Percentiles rank a stretch among this genome's conserved stretches.
Evolutionary conservation across 92 coral and sea anemone genomes (phyloP).

Genomic region (Micromussa lordhowensis): DNA sequence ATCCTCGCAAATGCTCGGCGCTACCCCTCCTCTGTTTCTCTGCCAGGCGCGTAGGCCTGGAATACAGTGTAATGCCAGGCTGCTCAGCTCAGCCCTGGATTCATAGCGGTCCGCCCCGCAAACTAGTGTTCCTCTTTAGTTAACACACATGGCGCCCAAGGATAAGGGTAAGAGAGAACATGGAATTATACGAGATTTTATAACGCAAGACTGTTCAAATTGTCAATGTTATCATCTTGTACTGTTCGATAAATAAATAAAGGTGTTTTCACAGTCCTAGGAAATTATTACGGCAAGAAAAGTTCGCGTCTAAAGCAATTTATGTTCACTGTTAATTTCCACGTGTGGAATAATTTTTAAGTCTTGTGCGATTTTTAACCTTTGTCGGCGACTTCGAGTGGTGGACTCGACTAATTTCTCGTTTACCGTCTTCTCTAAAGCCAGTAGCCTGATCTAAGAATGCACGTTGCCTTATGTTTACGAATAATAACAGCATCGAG

Average conservation of each 20-base stretch:
- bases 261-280: not conserved
- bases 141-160: slow-evolving; percentile 99
- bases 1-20: no score
- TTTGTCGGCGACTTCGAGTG: not conserved
- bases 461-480: not conserved
- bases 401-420: not conserved
- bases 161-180: slow-evolving; percentile 53
- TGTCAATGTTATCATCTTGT: not conserved
- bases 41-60: not conserved
- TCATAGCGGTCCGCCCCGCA: slow-evolving; percentile 78
- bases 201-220: not conserved
- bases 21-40: no score
- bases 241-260: not conserved
- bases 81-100: slow-evolving; percentile 36
- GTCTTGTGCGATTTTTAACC: not conserved
- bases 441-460: not conserved
- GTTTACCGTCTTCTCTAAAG: not conserved
- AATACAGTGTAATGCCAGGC: not conserved
- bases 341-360: slow-evolving; percentile 22
- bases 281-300: not conserved
- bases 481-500: not conserved
- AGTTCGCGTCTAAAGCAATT: not conserved
- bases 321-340: slow-evolving; percentile 1
- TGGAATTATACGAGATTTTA: not conserved
- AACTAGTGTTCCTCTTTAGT: slow-evolving; percentile 70